Conservation (phyloP, 1,140 invertebrate genomes). For the Dendrolimus kikuchii region DNA sequence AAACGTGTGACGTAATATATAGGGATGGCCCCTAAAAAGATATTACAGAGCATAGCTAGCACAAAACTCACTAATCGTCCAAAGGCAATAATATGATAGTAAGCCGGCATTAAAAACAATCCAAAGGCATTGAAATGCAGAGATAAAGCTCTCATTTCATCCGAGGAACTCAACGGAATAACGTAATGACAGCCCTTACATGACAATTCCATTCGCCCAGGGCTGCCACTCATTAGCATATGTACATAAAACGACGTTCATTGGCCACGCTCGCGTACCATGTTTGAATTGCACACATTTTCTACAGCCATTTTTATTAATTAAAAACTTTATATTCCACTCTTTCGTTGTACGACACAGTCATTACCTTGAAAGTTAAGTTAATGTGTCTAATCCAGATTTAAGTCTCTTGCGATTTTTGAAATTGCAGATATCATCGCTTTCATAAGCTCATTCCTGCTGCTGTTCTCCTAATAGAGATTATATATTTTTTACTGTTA, state of each 20-base stretch:
- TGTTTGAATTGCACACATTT: slow-evolving; percentile 57
- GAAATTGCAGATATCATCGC: too few relatives aligned
- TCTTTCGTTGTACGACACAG: slow-evolving; percentile 26
- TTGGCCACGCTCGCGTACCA: slow-evolving; percentile 33
- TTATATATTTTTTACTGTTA: too few relatives aligned
- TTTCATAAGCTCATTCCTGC: too few relatives aligned
- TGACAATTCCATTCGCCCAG: slow-evolving; percentile 63
- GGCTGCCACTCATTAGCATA: slow-evolving; percentile 65
- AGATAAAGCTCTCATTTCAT: slow-evolving; percentile 44
- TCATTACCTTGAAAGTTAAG: slow-evolving; percentile 48
- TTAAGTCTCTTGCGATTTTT: slow-evolving; percentile 21
- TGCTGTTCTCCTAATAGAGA: too few relatives aligned
- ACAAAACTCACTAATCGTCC: too few relatives aligned
- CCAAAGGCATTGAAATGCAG: slow-evolving; percentile 36
- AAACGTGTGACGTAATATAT: too few relatives aligned
- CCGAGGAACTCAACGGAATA: slow-evolving; percentile 35
- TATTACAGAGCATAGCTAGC: too few relatives aligned
- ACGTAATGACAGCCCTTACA: slow-evolving; percentile 61
- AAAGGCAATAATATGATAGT: too few relatives aligned
- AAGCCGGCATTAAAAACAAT: too few relatives aligned
- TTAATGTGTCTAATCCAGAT: slow-evolving; percentile 32
- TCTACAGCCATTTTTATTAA: slow-evolving; percentile 61
- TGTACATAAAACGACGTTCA: slow-evolving; percentile 52
- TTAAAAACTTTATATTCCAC: slow-evolving; percentile 38
- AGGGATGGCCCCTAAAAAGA: too few relatives aligned